A percentile compares a stretch with the other conserved stretches of the same genome.
phyloP scores from a whole-genome alignment of 2,888 invertebrate species.

The Gnatocerus cornutus region DNA sequence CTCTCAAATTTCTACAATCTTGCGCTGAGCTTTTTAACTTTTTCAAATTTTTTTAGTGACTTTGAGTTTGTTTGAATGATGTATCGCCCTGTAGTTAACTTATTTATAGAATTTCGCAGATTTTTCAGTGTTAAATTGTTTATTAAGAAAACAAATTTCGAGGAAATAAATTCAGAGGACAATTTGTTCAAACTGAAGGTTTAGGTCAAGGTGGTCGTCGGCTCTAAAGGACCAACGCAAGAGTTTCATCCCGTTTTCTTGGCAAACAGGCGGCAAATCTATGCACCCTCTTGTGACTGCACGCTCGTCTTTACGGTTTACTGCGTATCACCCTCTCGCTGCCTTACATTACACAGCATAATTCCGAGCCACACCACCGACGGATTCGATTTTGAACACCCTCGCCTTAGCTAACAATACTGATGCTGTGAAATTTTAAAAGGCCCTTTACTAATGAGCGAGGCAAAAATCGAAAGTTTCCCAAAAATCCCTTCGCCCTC shows the following conservation, averaged over 20 bases:
- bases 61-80: too few species aligned
- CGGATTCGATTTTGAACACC: slow-evolving; percentile 50
- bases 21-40: too few species aligned
- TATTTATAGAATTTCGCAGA: too few species aligned
- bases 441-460: slow-evolving; percentile 17
- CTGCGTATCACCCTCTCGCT: slow-evolving; percentile 68
- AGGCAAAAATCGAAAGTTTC: background rate
- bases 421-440: slow-evolving; percentile 45
- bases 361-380: slow-evolving; percentile 60
- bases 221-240: background rate
- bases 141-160: too few species aligned
- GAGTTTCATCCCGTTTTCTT: slow-evolving; percentile 54
- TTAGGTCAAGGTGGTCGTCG: slow-evolving; percentile 35
- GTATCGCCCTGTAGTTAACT: too few species aligned
- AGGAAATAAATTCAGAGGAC: too few species aligned
- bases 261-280: slow-evolving; percentile 71
- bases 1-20: too few species aligned
- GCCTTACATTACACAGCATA: slow-evolving; percentile 68
- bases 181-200: background rate
- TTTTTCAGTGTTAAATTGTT: too few species aligned
- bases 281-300: slow-evolving; percentile 69
- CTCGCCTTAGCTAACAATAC: slow-evolving; percentile 46
- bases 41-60: too few species aligned
- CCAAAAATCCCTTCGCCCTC: slow-evolving; percentile 1
- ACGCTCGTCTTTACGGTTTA: slow-evolving; percentile 70